phyloP scores from a whole-genome alignment of 2,888 invertebrate species.

The Fabriciana adippe region DNA sequence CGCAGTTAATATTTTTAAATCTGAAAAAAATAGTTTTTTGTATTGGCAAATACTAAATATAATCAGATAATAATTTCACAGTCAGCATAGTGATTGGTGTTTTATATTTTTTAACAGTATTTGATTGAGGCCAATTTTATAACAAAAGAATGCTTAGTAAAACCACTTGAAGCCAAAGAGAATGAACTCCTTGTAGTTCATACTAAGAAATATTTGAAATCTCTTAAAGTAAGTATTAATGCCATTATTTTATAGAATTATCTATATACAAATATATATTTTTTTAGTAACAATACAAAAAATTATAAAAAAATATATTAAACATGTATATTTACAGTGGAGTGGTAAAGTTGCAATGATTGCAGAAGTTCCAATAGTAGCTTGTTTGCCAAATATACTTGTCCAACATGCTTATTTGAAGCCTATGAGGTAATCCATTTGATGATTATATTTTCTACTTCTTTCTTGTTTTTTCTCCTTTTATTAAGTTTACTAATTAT shows the following conservation, averaged over 20 bases:
- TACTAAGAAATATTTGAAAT: conserved; percentile 87
- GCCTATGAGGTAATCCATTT: conserved; percentile 86
- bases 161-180: conserved; percentile 87
- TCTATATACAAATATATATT: background rate
- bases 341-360: conserved; percentile 90
- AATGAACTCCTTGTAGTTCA: conserved; percentile 90
- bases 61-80: too few species aligned
- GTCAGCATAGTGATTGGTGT: background rate
- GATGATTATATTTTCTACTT: background rate
- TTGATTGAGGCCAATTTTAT: conserved; percentile 84
- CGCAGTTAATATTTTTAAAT: background rate
- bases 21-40: background rate
- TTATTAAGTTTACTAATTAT: background rate
- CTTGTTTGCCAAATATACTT: conserved; percentile 88
- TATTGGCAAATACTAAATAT: too few species aligned
- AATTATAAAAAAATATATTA: background rate
- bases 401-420: conserved; percentile 89
- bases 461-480: background rate
- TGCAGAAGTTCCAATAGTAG: conserved; percentile 88
- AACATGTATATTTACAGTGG: conserved; percentile 80
- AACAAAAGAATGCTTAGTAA: conserved; percentile 83
- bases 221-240: conserved; percentile 83
- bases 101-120: conserved; percentile 59
- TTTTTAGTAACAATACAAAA: background rate
- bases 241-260: too few species aligned